phyloP scores from a whole-genome alignment of 2,797 vertebrate species.

The Pangasius mekongensis region DNA sequence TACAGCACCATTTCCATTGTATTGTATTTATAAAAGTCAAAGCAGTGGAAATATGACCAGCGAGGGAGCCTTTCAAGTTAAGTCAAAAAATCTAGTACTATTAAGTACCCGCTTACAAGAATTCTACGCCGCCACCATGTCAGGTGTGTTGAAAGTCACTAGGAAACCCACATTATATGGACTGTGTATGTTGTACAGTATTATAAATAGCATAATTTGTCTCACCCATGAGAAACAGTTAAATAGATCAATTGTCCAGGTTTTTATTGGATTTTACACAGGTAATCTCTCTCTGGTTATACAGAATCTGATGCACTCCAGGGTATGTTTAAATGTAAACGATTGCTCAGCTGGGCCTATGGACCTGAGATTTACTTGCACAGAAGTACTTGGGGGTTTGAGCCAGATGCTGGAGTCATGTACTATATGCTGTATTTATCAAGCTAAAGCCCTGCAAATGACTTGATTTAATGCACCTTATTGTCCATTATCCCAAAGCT shows the following conservation, averaged over 20 bases:
- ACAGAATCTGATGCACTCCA: constrained; percentile 20
- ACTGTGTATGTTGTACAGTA: not conserved
- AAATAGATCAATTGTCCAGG: constrained; percentile 24
- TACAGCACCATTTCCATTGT: constrained; percentile 25
- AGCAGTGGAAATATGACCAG: constrained; percentile 35
- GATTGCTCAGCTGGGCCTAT: constrained; percentile 6
- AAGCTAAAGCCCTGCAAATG: constrained; percentile 7
- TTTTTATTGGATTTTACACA: constrained; percentile 30
- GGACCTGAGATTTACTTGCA: constrained; percentile 18
- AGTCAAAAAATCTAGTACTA: constrained; percentile 9
- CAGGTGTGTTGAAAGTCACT: constrained; percentile 13
- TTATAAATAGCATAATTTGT: not conserved
- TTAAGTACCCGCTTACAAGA: constrained; percentile 17
- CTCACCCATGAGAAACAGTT: not conserved
- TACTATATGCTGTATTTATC: constrained; percentile 27
- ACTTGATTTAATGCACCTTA: constrained; percentile 35
- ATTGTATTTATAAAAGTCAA: constrained; percentile 42
- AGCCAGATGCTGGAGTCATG: constrained; percentile 10
- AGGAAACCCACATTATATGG: constrained; percentile 7
- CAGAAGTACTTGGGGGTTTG: constrained; percentile 6
- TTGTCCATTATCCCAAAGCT: constrained; percentile 9
- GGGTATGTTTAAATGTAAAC: constrained; percentile 19
- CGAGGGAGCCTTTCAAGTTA: constrained; percentile 20
- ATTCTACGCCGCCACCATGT: constrained; percentile 7
- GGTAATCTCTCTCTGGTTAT: constrained; percentile 36